These are phyloP conservation scores for Andrena trimmerana DNA, from an alignment of 2,888 invertebrate species.

Conservation along the genomic window DNA sequence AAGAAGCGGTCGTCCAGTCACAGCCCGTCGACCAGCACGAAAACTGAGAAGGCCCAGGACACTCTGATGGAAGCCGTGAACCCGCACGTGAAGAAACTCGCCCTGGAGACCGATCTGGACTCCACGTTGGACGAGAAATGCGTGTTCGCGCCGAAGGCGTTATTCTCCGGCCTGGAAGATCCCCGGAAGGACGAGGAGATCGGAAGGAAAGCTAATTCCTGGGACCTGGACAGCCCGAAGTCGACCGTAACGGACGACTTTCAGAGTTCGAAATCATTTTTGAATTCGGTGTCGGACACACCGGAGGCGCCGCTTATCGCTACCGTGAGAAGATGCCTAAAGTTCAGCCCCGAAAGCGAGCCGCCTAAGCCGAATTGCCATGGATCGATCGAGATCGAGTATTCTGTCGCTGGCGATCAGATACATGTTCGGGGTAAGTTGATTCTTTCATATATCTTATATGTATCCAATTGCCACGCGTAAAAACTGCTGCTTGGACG, in stretches of 20 bases:
- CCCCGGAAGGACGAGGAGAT: slow-evolving; percentile 62
- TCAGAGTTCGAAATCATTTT: slow-evolving; percentile 80
- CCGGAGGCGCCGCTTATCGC: slow-evolving; percentile 83
- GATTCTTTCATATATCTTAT: background rate
- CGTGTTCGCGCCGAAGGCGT: slow-evolving; percentile 57
- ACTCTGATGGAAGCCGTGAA: slow-evolving; percentile 79
- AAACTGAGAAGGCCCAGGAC: slow-evolving; percentile 6
- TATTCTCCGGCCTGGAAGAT: slow-evolving; percentile 67
- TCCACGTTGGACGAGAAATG: slow-evolving; percentile 72
- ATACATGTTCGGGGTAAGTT: slow-evolving; percentile 91
- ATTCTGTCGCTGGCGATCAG: slow-evolving; percentile 86
- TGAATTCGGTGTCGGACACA: slow-evolving; percentile 78
- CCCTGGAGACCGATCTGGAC: slow-evolving; percentile 82
- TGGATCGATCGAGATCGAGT: slow-evolving; percentile 89
- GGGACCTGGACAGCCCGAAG: slow-evolving; percentile 82
- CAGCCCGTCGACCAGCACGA: slow-evolving; percentile 67
- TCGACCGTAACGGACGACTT: slow-evolving; percentile 81
- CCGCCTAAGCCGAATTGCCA: slow-evolving; percentile 68
- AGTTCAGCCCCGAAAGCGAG: slow-evolving; percentile 82
- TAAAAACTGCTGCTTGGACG: too few species aligned
- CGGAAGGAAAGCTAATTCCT: slow-evolving; percentile 71
- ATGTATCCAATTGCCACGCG: too few species aligned
- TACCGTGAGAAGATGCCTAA: slow-evolving; percentile 82
- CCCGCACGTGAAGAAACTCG: slow-evolving; percentile 80
- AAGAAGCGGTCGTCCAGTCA: slow-evolving; percentile 75